Evolutionary conservation across 2,113 vertebrate species (phyloP).

Genomic region (Murina feae): DNA sequence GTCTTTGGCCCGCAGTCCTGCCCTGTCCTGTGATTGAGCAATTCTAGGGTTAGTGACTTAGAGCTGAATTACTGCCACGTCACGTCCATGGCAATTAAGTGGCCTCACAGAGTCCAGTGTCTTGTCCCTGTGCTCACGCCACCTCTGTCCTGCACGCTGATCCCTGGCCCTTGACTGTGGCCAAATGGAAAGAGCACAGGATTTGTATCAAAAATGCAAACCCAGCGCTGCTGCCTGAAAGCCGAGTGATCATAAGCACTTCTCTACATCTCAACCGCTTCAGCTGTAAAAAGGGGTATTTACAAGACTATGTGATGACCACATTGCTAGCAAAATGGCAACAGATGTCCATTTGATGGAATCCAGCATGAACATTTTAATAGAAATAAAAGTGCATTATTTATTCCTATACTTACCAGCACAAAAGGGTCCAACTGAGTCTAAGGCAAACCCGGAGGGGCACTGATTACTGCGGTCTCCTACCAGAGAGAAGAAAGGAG

Average conservation of each 20-base stretch:
- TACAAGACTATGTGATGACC: neutral
- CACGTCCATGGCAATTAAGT: neutral
- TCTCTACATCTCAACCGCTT: neutral
- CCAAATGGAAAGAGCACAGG: neutral
- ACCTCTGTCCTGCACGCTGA: neutral
- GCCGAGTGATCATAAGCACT: neutral
- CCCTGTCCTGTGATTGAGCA: neutral
- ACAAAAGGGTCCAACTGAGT: conserved; percentile 90
- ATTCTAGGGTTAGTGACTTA: neutral
- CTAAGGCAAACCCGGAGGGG: conserved; percentile 89
- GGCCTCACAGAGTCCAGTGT: neutral
- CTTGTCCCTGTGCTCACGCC: neutral
- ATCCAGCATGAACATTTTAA: neutral
- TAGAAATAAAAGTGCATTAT: neutral
- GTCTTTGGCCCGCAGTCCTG: neutral
- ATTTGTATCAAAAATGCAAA: neutral
- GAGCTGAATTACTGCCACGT: neutral
- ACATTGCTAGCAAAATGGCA: neutral
- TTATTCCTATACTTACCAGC: conserved; percentile 82
- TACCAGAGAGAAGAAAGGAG: conserved; percentile 70
- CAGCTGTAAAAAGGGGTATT: neutral
- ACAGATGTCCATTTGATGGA: neutral
- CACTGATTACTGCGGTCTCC: conserved; percentile 96
- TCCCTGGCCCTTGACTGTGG: neutral
- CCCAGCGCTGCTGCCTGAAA: neutral